These are phyloP conservation scores for Myotis yumanensis DNA, from an alignment of 2,113 vertebrate genomes.

Conservation along the genomic window DNA sequence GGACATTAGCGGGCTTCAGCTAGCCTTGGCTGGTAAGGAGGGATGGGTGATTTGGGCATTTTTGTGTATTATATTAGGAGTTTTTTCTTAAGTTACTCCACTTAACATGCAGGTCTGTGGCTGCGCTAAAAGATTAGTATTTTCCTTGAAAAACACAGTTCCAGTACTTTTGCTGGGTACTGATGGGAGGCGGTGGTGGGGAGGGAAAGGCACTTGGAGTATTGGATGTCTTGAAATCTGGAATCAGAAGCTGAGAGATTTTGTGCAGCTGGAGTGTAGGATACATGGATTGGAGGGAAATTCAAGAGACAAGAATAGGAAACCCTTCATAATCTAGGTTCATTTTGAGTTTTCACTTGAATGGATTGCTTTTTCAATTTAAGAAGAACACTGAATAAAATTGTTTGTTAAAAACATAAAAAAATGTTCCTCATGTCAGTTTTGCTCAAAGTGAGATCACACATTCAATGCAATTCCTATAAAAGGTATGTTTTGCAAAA, in stretches of 20 bases:
- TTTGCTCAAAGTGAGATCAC: background rate
- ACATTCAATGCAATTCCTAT: background rate
- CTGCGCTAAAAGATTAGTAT: background rate
- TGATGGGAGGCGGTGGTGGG: background rate
- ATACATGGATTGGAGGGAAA: background rate
- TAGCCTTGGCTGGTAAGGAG: conserved; percentile 92
- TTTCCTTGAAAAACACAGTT: background rate
- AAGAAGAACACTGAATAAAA: conserved; percentile 3
- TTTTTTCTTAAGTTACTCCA: background rate
- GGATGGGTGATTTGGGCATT: background rate
- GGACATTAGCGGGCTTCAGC: conserved; percentile 97
- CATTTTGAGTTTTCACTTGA: background rate
- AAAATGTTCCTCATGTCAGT: background rate
- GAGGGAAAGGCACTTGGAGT: background rate
- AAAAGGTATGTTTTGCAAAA: background rate
- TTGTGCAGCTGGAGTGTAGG: background rate
- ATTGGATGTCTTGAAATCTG: background rate
- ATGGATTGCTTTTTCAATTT: background rate
- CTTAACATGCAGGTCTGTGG: background rate
- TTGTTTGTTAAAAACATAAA: background rate
- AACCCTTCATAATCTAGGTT: background rate
- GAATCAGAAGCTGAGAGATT: background rate
- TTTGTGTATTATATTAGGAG: too few relatives aligned
- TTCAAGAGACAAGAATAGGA: background rate
- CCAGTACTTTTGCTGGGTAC: background rate